Evolutionary conservation across 92 coral and sea anemone genomes (phyloP).

Genomic region (Epizoanthus scotinus): DNA sequence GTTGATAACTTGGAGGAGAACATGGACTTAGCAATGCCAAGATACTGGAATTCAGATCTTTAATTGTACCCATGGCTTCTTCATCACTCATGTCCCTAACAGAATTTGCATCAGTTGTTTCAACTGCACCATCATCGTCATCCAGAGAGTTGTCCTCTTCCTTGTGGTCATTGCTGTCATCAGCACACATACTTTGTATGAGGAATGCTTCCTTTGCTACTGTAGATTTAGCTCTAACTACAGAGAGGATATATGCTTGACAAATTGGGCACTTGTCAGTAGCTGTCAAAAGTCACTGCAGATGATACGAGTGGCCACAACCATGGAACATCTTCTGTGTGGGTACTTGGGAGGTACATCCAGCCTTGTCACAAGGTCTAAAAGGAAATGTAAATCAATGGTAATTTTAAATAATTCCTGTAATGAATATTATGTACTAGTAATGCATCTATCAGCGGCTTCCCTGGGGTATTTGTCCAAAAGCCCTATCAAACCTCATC

Average conservation of each 20-base stretch:
- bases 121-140: background rate
- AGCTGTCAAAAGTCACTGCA: constrained; percentile 31
- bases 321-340: constrained; percentile 38
- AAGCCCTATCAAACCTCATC: too few relatives aligned
- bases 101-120: too few relatives aligned
- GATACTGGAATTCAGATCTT: background rate
- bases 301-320: constrained; percentile 45
- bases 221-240: constrained; percentile 1
- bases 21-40: too few relatives aligned
- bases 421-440: too few relatives aligned
- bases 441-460: too few relatives aligned
- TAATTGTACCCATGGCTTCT: background rate
- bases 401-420: too few relatives aligned
- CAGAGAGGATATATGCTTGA: background rate
- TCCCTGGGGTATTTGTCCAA: too few relatives aligned
- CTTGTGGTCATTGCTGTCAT: constrained; percentile 1
- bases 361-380: constrained; percentile 9
- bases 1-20: too few relatives aligned
- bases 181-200: background rate
- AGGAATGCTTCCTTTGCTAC: constrained; percentile 12
- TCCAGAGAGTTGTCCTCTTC: background rate
- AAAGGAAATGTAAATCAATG: too few relatives aligned
- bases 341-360: background rate
- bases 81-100: background rate
- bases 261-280: constrained; percentile 45